phyloP scores from a whole-genome alignment of 2,113 vertebrate genomes.

The Illadopsis cleaveri region DNA sequence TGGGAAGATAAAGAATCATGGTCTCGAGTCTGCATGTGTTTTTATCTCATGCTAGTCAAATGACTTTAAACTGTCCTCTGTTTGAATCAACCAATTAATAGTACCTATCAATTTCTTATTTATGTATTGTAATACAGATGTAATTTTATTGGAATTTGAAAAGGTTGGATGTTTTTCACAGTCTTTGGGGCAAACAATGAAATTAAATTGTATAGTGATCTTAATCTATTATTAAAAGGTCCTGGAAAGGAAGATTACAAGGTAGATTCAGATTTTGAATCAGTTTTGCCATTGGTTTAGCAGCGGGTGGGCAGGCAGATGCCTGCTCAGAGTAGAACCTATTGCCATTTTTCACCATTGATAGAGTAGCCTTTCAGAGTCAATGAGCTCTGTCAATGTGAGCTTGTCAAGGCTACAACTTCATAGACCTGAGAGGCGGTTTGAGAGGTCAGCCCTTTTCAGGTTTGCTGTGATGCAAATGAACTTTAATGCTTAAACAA shows the following conservation, averaged over 20 bases:
- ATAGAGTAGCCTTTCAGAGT: slow-evolving; percentile 98
- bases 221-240: slow-evolving; percentile 82
- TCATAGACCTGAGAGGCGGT: slow-evolving; percentile 93
- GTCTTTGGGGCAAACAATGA: slow-evolving; percentile 59
- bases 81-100: slow-evolving; percentile 11
- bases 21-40: background rate
- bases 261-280: slow-evolving; percentile 83
- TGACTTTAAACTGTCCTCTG: background rate
- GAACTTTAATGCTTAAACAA: slow-evolving; percentile 98
- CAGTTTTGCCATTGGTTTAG: slow-evolving; percentile 83
- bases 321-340: slow-evolving; percentile 89
- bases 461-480: slow-evolving; percentile 99
- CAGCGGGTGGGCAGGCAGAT: slow-evolving; percentile 93
- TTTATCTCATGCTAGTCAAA: background rate
- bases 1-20: background rate
- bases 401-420: slow-evolving; percentile 94
- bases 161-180: slow-evolving; percentile 52
- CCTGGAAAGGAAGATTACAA: slow-evolving; percentile 82
- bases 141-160: slow-evolving; percentile 62
- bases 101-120: slow-evolving; percentile 50
- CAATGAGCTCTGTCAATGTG: slow-evolving; percentile 97
- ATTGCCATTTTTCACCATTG: slow-evolving; percentile 90
- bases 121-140: slow-evolving; percentile 21
- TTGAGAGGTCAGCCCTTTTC: slow-evolving; percentile 96
- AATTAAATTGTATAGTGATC: slow-evolving; percentile 80